Evolutionary conservation across 2,113 vertebrate genomes (phyloP).

Genomic region (Galemys pyrenaicus): DNA sequence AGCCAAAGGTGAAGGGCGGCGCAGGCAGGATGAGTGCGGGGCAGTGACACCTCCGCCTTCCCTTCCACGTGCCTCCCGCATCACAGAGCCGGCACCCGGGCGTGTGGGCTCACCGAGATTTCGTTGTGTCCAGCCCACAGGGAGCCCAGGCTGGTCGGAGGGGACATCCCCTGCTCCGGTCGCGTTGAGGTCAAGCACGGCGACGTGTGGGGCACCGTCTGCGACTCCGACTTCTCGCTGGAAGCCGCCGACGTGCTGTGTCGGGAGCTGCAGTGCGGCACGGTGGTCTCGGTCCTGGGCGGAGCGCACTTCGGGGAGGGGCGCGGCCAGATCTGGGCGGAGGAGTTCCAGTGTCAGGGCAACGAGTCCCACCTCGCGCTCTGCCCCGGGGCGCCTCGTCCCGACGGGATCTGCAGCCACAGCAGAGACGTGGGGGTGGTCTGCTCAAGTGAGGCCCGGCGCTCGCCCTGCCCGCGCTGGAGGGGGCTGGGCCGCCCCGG

Average conservation of each 20-base stretch:
- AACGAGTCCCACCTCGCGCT: slow-evolving; percentile 78
- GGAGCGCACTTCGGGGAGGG: slow-evolving; percentile 73
- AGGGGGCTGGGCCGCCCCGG: not conserved
- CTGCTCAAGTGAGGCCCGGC: slow-evolving; percentile 84
- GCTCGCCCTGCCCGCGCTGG: not conserved
- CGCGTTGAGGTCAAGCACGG: slow-evolving; percentile 81
- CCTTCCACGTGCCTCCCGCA: too few species aligned
- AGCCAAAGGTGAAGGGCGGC: not conserved
- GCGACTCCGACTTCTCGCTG: slow-evolving; percentile 83
- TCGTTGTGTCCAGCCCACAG: slow-evolving; percentile 77
- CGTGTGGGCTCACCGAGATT: slow-evolving; percentile 32
- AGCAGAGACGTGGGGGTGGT: slow-evolving; percentile 74
- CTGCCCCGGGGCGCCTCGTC: slow-evolving; percentile 73
- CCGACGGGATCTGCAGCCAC: slow-evolving; percentile 59
- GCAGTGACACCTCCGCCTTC: not conserved
- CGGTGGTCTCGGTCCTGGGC: slow-evolving; percentile 59
- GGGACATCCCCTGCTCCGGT: slow-evolving; percentile 83
- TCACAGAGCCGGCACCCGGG: too few species aligned
- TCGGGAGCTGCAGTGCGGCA: slow-evolving; percentile 83
- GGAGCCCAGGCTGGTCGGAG: slow-evolving; percentile 75
- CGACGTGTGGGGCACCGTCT: slow-evolving; percentile 78
- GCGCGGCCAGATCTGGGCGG: slow-evolving; percentile 79
- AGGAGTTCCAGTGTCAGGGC: slow-evolving; percentile 83
- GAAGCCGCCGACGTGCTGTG: slow-evolving; percentile 83
- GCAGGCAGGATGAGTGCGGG: not conserved